Evolutionary conservation across 2,113 vertebrate species (phyloP).

Genomic region (Sinocyclocheilus anshuiensis): DNA sequence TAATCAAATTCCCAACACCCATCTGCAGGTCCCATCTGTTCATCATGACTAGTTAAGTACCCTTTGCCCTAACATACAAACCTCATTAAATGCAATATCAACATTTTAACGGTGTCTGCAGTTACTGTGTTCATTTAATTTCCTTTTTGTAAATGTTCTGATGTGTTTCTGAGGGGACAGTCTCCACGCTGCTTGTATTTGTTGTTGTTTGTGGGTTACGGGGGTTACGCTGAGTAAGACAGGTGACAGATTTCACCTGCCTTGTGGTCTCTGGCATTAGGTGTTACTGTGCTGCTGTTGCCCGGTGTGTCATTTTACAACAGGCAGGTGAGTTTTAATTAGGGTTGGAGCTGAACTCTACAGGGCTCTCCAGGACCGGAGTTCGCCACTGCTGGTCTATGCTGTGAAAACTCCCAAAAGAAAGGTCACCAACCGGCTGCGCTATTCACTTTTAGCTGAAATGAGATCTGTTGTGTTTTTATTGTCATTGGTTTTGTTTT

Average conservation of each 20-base stretch:
- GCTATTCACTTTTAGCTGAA: not conserved
- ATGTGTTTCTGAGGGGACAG: not conserved
- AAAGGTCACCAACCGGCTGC: not conserved
- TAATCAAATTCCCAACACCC: not conserved
- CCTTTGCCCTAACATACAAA: not conserved
- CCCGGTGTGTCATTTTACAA: conserved; percentile 12
- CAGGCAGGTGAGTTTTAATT: no score
- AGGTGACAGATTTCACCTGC: conserved; percentile 38
- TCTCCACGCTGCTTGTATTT: not conserved
- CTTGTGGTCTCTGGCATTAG: conserved; percentile 19
- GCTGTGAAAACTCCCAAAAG: conserved; percentile 15
- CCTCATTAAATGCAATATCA: not conserved
- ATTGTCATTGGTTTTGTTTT: not conserved
- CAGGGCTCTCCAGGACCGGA: no score
- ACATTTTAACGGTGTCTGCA: not conserved
- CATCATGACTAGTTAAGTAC: not conserved
- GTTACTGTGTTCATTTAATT: not conserved
- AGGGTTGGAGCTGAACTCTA: no score
- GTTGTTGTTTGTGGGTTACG: conserved; percentile 19
- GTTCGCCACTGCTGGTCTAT: no score
- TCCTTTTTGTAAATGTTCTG: not conserved
- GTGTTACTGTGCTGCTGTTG: not conserved
- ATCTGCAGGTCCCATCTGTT: no score
- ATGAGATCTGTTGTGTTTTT: not conserved
- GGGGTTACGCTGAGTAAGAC: not conserved